Evolutionary conservation across 2,888 invertebrate genomes (phyloP).

Genomic region (Apomyelois bistriatella): DNA sequence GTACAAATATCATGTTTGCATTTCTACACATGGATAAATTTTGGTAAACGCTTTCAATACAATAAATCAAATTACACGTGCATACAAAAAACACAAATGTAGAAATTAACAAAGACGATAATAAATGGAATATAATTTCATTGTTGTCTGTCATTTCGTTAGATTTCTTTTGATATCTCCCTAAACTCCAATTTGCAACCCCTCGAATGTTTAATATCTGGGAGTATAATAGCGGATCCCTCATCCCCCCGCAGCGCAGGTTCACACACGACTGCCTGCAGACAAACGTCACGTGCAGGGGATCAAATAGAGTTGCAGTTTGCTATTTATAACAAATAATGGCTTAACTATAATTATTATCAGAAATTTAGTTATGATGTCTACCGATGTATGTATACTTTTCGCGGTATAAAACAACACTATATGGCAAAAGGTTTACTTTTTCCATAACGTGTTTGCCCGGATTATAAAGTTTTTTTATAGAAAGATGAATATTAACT

Average conservation of each 20-base stretch:
- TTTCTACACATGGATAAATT: not conserved
- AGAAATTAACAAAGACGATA: conserved; percentile 3
- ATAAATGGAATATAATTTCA: conserved; percentile 11
- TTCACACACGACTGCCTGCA: conserved; percentile 19
- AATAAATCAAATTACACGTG: conserved; percentile 4
- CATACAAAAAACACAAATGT: not conserved
- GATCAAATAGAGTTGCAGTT: conserved; percentile 3
- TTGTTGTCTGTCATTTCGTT: conserved; percentile 17
- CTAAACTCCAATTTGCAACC: conserved; percentile 29
- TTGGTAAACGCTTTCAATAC: not conserved
- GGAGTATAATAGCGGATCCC: conserved; percentile 15
- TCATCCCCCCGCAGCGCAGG: conserved; percentile 11
- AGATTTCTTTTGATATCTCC: conserved; percentile 31
- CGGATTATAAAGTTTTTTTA: too few relatives aligned
- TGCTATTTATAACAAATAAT: not conserved
- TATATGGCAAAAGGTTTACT: too few relatives aligned
- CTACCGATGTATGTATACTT: too few relatives aligned
- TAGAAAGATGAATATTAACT: too few relatives aligned
- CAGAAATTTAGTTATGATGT: not conserved
- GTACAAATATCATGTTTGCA: too few relatives aligned
- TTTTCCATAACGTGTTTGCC: too few relatives aligned
- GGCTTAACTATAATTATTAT: not conserved
- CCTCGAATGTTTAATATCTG: conserved; percentile 28
- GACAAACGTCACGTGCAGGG: conserved; percentile 12
- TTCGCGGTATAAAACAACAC: too few relatives aligned